Evolutionary conservation across 2,113 vertebrate species (phyloP), one percentile per base, ranked within the genome.

Genomic region (Microtus ochrogaster): DNA sequence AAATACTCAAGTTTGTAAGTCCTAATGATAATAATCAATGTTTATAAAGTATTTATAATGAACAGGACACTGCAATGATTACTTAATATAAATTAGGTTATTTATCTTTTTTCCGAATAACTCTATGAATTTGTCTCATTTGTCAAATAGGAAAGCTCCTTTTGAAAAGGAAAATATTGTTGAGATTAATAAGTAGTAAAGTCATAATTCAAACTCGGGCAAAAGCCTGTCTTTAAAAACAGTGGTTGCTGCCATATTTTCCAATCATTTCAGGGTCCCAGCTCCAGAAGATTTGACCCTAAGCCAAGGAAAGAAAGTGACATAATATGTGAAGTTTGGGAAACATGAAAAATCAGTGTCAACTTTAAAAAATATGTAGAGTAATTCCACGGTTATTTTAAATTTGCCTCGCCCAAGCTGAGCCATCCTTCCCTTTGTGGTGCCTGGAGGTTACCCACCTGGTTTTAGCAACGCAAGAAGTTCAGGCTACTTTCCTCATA

Each of bases 1-100:
- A 94, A 94, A 82, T n/a, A 89, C 30, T 36, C 49, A 70, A 61
- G 13, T 81, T 79, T 72, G 36, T 85, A 88, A 87, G 52, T 90
- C 89, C 10, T 87, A 78, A n/a, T 49, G 89, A 70, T 89, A 88
- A 81, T 61, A 96, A 36, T 30, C 84, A 83, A 78, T 39, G 82
- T 92, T 92, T 92, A 97, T 49, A 93, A 95, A 94, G 10, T 66
- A 4, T 12, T 88, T 92, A 76, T 41, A 91, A 39, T 74, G 19
- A 47, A 11, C 33, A 63, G 17, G 30, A 68, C 33, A 65, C 4
- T 44, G 28, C 79, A 33, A 87, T 82, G 47, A 86, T 11, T 83
- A 7, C n/a, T 94, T 79, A 93, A 92, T 58, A 36, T 68, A 72
- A 79, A 87, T 78, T 39, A 84, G 88, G n/a, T 77, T 28, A 72